Evolutionary conservation across 1,140 invertebrate genomes (phyloP).

Genomic region (Philopotamus ludificatus): DNA sequence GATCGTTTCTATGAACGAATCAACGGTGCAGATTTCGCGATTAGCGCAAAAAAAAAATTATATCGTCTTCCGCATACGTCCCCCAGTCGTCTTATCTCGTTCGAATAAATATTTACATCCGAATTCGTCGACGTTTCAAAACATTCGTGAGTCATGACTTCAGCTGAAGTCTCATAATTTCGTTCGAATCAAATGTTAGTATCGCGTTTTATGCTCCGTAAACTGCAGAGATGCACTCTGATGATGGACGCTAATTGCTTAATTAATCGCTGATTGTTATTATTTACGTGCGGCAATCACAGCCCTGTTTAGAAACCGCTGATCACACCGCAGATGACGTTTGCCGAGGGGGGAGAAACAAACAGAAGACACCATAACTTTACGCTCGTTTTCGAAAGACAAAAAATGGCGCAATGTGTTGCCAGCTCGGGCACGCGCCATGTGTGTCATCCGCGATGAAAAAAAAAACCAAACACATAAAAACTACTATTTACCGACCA

Average conservation of each 20-base stretch:
- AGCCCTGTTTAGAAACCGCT: constrained; percentile 4
- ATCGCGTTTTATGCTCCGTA: too few species aligned
- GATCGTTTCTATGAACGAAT: background rate
- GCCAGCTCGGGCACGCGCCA: constrained; percentile 35
- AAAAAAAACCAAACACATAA: constrained; percentile 36
- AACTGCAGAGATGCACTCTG: too few species aligned
- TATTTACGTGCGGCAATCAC: too few species aligned
- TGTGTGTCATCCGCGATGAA: constrained; percentile 37
- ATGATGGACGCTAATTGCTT: too few species aligned
- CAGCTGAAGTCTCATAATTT: too few species aligned
- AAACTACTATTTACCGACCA: constrained; percentile 32
- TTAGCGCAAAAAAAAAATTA: too few species aligned
- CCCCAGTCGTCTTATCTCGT: background rate
- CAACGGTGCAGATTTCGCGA: too few species aligned
- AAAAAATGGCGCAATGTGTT: constrained; percentile 43
- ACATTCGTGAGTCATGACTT: too few species aligned
- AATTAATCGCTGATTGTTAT: too few species aligned
- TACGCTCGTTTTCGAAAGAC: constrained; percentile 14
- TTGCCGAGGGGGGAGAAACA: background rate
- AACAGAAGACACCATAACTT: constrained; percentile 15
- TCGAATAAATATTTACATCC: background rate
- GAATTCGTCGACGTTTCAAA: too few species aligned
- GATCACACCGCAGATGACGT: constrained; percentile 18
- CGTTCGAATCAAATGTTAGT: too few species aligned
- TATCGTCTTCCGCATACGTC: too few species aligned